Evolutionary conservation across 2,888 invertebrate genomes (phyloP).

Genomic region (Plagodis pulveraria): DNA sequence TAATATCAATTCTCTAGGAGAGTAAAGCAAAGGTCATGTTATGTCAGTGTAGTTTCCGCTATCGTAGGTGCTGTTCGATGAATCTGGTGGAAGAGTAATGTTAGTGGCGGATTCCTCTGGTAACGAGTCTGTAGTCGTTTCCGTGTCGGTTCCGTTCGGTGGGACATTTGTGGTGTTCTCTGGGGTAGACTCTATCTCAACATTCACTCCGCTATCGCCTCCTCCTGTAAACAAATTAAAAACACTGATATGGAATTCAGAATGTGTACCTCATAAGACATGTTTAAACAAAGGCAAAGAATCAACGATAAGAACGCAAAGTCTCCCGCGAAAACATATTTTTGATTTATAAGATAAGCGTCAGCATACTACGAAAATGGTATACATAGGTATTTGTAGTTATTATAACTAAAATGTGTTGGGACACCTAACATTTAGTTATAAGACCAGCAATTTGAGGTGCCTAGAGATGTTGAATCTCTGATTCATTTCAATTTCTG

Average conservation of each 20-base stretch:
- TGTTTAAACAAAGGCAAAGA: too few relatives aligned
- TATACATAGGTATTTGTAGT: too few relatives aligned
- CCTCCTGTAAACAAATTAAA: conserved; percentile 63
- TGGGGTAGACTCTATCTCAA: conserved; percentile 45
- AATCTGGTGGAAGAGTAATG: conserved; percentile 7
- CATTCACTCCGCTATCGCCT: conserved; percentile 77
- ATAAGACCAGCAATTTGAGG: too few relatives aligned
- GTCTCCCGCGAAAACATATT: too few relatives aligned
- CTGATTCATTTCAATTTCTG: too few relatives aligned
- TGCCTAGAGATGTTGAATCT: too few relatives aligned
- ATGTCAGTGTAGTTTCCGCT: conserved; percentile 39
- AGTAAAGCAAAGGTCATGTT: conserved; percentile 52
- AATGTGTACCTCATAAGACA: too few relatives aligned
- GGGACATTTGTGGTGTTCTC: conserved; percentile 42
- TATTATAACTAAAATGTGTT: too few relatives aligned
- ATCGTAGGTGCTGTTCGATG: conserved; percentile 16
- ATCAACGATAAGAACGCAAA: too few relatives aligned
- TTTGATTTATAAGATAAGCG: too few relatives aligned
- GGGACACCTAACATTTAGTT: too few relatives aligned
- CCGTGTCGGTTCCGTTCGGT: conserved; percentile 28
- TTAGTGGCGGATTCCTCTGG: conserved; percentile 12
- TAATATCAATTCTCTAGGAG: conserved; percentile 15
- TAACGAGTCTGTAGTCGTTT: conserved; percentile 24
- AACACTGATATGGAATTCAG: not conserved
- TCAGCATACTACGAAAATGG: too few relatives aligned